Conservation (phyloP, 2,113 vertebrate genomes). For the Butorides virescens region DNA sequence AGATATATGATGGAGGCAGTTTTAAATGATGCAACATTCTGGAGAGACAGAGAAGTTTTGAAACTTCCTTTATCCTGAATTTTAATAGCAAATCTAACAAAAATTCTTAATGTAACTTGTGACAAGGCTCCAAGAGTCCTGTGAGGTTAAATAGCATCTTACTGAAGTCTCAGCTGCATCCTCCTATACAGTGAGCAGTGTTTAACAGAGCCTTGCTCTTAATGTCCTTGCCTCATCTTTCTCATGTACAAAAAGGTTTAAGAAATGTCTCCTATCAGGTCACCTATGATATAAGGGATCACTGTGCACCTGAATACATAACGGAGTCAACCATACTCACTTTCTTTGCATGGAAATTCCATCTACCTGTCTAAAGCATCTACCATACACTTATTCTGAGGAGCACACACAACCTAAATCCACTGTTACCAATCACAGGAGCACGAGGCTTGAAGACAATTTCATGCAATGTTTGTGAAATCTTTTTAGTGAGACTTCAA, state of each 20-base stretch:
- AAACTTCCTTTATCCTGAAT: neutral
- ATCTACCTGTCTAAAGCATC: neutral
- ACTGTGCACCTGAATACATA: neutral
- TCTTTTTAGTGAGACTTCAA: neutral
- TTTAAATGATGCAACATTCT: neutral
- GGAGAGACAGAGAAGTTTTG: neutral
- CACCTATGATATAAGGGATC: neutral
- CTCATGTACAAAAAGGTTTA: neutral
- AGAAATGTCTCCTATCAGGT: neutral
- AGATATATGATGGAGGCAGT: neutral
- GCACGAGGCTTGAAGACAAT: neutral
- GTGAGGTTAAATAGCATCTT: neutral
- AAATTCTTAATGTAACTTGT: neutral
- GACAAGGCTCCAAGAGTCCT: neutral
- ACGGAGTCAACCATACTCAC: rapidly evolving
- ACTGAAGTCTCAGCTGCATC: neutral
- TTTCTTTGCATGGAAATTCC: neutral
- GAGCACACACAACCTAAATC: neutral
- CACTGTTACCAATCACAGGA: neutral
- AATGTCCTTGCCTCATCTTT: neutral
- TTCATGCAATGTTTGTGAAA: neutral
- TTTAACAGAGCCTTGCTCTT: neutral
- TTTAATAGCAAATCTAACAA: neutral
- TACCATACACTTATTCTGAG: too few species aligned
- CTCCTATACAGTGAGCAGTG: neutral